Percentiles rank a stretch among this genome's conserved stretches.
These are phyloP conservation scores for Mnemiopsis leidyi DNA, from an alignment of 37 sponge, comb jelly and placozoan genomes.

Conservation along the genomic window DNA sequence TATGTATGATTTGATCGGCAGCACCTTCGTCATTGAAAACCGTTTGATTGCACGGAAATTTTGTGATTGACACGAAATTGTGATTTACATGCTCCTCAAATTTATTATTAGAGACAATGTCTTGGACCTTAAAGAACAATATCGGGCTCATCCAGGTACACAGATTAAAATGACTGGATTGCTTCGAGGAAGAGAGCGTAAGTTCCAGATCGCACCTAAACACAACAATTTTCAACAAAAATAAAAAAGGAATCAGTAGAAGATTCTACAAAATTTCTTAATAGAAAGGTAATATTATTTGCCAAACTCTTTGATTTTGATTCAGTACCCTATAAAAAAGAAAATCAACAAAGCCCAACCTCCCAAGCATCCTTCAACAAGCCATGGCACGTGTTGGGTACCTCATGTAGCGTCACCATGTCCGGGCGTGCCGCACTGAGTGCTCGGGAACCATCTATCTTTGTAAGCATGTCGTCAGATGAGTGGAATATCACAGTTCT, in stretches of 20 bases:
- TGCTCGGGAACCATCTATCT: background rate
- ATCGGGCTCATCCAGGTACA: too few species aligned
- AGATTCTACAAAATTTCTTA: too few species aligned
- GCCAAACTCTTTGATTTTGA: background rate
- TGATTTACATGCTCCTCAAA: too few species aligned
- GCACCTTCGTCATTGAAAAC: too few species aligned
- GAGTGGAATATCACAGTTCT: background rate
- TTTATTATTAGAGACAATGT: too few species aligned
- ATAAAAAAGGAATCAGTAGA: background rate
- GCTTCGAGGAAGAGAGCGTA: background rate
- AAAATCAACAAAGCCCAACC: too few species aligned
- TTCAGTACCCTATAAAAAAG: background rate
- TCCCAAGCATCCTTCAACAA: background rate
- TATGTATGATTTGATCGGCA: too few species aligned
- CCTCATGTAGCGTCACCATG: background rate
- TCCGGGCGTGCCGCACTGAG: background rate
- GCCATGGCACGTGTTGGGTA: background rate
- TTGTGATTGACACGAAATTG: too few species aligned
- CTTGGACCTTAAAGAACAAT: too few species aligned
- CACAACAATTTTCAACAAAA: background rate
- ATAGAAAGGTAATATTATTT: background rate
- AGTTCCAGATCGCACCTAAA: background rate
- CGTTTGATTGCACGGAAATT: too few species aligned
- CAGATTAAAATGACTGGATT: background rate
- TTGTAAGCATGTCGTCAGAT: background rate